A percentile compares a stretch with the other conserved stretches of the same genome.
Evolutionary conservation across 35 echinoderm and acorn worm species (phyloP).

Genomic region (Diadema setosum): DNA sequence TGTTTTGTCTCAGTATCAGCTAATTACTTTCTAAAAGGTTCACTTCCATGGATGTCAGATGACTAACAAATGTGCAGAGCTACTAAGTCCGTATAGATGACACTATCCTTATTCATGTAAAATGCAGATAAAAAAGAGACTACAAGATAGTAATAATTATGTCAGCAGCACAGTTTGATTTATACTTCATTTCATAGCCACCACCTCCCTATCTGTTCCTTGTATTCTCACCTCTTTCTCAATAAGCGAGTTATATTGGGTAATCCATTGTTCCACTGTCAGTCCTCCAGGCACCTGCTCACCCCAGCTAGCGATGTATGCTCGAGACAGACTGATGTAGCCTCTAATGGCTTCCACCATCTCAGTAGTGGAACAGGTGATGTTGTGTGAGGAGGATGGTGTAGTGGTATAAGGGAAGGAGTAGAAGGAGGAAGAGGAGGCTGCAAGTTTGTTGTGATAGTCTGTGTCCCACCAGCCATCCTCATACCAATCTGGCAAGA

Average conservation of each 20-base stretch:
- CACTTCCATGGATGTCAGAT: too few species aligned
- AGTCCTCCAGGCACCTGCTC: not conserved
- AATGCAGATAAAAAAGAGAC: too few species aligned
- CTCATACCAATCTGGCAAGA: conserved; percentile 41
- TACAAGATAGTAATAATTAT: too few species aligned
- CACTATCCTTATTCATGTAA: too few species aligned
- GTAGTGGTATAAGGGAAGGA: too few species aligned
- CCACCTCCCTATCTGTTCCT: too few species aligned
- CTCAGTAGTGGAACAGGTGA: conserved; percentile 38
- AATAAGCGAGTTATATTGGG: not conserved
- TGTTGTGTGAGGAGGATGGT: not conserved
- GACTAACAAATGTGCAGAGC: too few species aligned
- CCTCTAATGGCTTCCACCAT: conserved; percentile 53
- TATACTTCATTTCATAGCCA: too few species aligned
- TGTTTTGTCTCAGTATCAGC: too few species aligned
- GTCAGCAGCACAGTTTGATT: too few species aligned
- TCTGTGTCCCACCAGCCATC: conserved; percentile 63
- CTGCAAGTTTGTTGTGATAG: conserved; percentile 27
- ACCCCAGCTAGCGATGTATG: conserved; percentile 11
- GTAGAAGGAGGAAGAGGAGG: not conserved
- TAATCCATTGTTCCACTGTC: conserved; percentile 12
- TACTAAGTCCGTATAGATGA: too few species aligned
- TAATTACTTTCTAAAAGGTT: too few species aligned
- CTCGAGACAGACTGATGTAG: conserved; percentile 40
- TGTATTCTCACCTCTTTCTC: not conserved